Conservation (phyloP, 2,888 invertebrate species). For the Lycocerus yunnanus region DNA sequence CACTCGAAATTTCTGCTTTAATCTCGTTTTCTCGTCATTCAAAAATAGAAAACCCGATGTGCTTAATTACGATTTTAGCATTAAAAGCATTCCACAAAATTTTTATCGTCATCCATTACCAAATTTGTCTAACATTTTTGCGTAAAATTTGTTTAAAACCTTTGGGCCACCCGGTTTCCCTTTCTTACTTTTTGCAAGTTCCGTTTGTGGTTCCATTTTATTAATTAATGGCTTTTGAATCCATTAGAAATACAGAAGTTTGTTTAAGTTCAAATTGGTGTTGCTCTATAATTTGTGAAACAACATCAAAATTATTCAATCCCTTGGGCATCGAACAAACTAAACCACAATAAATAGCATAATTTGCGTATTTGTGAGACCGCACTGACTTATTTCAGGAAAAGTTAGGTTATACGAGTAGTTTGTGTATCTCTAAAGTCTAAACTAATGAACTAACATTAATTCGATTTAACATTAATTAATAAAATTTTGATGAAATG, state of each 20-base stretch:
- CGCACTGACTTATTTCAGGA: conserved; percentile 11
- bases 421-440: neutral
- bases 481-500: neutral
- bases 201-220: neutral
- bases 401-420: conserved; percentile 7
- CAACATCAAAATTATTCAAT: conserved; percentile 20
- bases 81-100: neutral
- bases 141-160: no score
- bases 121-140: no score
- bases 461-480: neutral
- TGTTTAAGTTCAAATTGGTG: conserved; percentile 3
- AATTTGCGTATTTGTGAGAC: conserved; percentile 21
- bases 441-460: neutral
- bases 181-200: neutral
- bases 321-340: conserved; percentile 16
- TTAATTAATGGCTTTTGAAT: neutral
- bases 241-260: neutral
- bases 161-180: no score
- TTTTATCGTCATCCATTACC: no score
- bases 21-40: neutral
- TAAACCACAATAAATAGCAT: conserved; percentile 24
- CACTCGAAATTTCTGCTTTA: neutral
- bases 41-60: neutral
- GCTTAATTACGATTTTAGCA: neutral
- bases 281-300: conserved; percentile 5